Conservation (phyloP, 2,888 invertebrate genomes). For the Laspeyria flexula region DNA sequence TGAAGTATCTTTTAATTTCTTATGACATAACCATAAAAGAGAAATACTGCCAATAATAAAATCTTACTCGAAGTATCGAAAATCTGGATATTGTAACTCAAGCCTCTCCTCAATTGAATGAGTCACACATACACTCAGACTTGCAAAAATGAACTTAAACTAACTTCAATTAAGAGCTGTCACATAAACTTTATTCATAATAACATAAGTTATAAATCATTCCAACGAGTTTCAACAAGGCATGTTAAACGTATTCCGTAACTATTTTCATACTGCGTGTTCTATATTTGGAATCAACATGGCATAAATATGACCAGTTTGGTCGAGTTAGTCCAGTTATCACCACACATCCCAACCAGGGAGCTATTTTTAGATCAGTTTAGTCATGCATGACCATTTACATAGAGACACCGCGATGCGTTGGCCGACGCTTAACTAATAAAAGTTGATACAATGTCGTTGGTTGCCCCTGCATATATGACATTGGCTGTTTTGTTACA, state of each 20-base stretch:
- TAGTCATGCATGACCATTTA: conserved; percentile 68
- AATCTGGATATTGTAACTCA: conserved; percentile 20
- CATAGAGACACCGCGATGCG: conserved; percentile 44
- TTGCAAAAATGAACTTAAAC: conserved; percentile 10
- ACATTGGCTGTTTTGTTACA: conserved; percentile 11
- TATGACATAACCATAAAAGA: conserved; percentile 20
- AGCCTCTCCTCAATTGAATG: conserved; percentile 21
- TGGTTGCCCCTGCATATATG: conserved; percentile 3
- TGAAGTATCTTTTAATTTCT: conserved; percentile 30
- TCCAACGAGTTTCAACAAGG: conserved; percentile 27
- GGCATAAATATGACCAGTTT: conserved; percentile 65
- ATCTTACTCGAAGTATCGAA: neutral
- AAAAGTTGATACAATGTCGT: conserved; percentile 29
- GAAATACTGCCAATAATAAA: too few relatives aligned
- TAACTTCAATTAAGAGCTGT: conserved; percentile 16
- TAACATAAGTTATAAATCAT: conserved; percentile 36
- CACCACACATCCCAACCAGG: conserved; percentile 63
- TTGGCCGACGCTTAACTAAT: conserved; percentile 23
- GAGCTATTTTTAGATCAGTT: conserved; percentile 72
- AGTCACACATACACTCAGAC: conserved; percentile 17
- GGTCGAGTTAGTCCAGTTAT: conserved; percentile 71
- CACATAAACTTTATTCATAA: conserved; percentile 17
- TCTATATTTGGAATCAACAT: conserved; percentile 66
- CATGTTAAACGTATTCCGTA: conserved; percentile 36
- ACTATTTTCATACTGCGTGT: conserved; percentile 45